Base-by-base conservation (phyloP, 2,888 invertebrate genomes). In the Adineta ricciae region DNA sequence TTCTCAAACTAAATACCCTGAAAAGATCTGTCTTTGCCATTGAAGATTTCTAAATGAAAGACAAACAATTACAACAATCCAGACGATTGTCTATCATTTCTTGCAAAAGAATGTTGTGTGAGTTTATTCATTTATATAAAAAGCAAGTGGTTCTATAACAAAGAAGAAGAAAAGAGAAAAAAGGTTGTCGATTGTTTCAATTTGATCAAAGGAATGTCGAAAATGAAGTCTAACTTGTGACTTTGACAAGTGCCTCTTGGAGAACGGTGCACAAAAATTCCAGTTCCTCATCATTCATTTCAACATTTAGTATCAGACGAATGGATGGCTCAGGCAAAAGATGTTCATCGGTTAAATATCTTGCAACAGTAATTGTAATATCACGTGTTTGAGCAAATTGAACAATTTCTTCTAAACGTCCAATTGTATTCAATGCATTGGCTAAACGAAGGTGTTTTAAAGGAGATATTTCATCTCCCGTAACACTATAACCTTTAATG, bases 301-400 rank as follows among this genome's bases (percentile, higher is more conserved):
- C 86, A 52, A 56, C 64, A 72, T 86, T 86, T 38, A 86, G 56
- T 38, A 82, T 78, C n/a, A 86, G 54, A n/a, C 85, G 73, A 73
- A 85, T 84, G 3, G 82, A 84, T 83, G 84, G 86, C 52, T 86
- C 56, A 36, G 84, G 82, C n/a, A 46, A 52, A 32, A 27, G 41
- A 49, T 86, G 84, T 56, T 84, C 84, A 52, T 86, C 84, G 41
- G 82, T 82, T 32, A 84, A 72, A 72, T 86, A 84, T 16, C 84
- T n/a, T 36, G 84, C 84, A 19, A 84, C 83, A n/a, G 86, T 84
- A 32, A 86, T 78, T 19, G 84, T 50, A 56, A 86, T 49, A 49
- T 84, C 72, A 41, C 84, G 83, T 54, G 84, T 38, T 85, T 85
- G 85, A n/a, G 86, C 86, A 46, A 84, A 85, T 38, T 85, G 56